These are phyloP conservation scores for Callitettix versicolor DNA, from an alignment of 1,140 invertebrate species.

Conservation along the genomic window DNA sequence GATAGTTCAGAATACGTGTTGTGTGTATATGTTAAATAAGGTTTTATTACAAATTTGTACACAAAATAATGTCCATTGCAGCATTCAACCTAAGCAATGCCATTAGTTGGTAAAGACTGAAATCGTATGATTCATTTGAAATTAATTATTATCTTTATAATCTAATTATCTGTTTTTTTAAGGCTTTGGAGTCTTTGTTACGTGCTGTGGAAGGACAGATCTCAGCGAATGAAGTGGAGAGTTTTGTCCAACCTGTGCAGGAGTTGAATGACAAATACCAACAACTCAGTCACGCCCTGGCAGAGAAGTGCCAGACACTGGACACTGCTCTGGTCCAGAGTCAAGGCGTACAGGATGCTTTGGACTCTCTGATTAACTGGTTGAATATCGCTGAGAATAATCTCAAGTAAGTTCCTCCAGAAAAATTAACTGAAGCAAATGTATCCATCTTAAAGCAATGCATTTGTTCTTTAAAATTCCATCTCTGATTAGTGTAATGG, in stretches of 20 bases:
- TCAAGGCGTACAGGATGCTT: slow-evolving; percentile 86
- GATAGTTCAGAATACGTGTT: no score
- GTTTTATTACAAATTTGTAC: no score
- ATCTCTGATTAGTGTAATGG: neutral
- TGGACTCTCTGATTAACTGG: slow-evolving; percentile 78
- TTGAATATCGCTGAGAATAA: slow-evolving; percentile 71
- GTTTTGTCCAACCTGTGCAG: slow-evolving; percentile 66
- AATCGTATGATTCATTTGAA: no score
- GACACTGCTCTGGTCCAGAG: slow-evolving; percentile 84
- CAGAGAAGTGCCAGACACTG: slow-evolving; percentile 69
- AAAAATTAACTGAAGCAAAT: neutral
- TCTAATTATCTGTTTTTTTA: slow-evolving; percentile 20
- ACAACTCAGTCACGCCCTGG: slow-evolving; percentile 56
- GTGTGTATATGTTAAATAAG: no score
- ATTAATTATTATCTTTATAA: no score
- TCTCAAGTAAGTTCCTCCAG: slow-evolving; percentile 52
- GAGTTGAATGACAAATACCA: slow-evolving; percentile 68
- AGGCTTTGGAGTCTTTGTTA: slow-evolving; percentile 58
- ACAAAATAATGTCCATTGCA: neutral
- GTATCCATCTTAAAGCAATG: neutral
- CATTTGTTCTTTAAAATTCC: neutral
- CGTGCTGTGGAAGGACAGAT: slow-evolving; percentile 68
- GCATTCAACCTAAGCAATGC: neutral
- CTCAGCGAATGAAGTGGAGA: slow-evolving; percentile 60
- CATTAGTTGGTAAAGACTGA: no score